Base-by-base conservation (phyloP, 1,140 invertebrate species). In the Neoseiulus cucumeris region DNA sequence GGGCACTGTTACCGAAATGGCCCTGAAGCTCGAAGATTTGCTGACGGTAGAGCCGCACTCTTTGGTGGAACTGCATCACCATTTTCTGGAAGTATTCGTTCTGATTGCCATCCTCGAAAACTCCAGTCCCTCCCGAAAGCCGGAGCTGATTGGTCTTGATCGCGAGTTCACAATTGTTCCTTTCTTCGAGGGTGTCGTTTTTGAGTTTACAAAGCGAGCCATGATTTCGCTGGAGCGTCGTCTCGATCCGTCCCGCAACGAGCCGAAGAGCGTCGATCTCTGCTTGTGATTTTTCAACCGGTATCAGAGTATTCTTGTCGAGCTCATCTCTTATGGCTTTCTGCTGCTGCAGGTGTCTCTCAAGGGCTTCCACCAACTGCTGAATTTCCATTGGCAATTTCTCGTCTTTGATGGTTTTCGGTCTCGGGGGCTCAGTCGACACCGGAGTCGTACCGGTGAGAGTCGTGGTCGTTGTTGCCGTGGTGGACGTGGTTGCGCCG, bases 11-110 rank as follows among this genome's bases (percentile, higher is more conserved):
- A 9, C 33, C 33, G 33, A 59, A 59, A 25, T 59, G 51, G 33
- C 25, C 51, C 22, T 59, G 51, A 59, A 59, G 51, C 22, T 59
- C 51, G 4, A 59, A 25, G 14, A 59, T 59, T 59, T 59, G 51
- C 9, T 59, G 51, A 29, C 51, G 51, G 51, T 59, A 59, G 14
- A 33, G 25, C 1, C 51, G 51, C 25, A 59, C 25, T 17, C 51
- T 25, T 20, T 59, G 51, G 22, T 59, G 51, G 22, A 59, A 59
- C 14, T 59, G 4, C 51, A 59, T 59, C 14, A 59, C 51, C 51
- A 59, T 59, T 29, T 59, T n/a, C 17, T 59, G 25, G 51, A 59
- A 59, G 22, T 59, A 59, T 25, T 59, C 51, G 22, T 29, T 59
- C 33, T 59, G 51, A 2, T 59, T 59, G 4, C 25, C 33, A 59